Evolutionary conservation across 2,113 vertebrate species (phyloP).

Genomic region (Symphodus melops): DNA sequence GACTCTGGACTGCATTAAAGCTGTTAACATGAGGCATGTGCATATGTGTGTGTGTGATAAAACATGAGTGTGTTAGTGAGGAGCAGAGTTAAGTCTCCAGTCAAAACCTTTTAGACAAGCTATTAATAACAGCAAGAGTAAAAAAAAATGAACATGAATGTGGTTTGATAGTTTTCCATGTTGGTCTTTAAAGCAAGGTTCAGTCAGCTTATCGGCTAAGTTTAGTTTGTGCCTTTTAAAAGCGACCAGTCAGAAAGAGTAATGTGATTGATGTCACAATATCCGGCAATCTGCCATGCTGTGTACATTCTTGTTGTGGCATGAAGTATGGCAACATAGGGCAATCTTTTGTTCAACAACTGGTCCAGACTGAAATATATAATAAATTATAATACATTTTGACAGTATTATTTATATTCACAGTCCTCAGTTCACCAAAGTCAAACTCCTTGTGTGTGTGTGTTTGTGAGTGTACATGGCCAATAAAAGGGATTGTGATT

Average conservation of each 20-base stretch:
- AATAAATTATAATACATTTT: no score
- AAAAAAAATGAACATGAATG: background rate
- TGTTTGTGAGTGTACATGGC: no score
- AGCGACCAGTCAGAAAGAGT: background rate
- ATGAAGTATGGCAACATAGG: no score
- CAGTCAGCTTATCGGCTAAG: background rate
- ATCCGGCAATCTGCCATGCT: background rate
- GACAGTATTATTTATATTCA: no score
- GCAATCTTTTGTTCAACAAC: no score
- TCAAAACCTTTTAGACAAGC: slow-evolving; percentile 16
- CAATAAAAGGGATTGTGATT: no score
- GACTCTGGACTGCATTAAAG: slow-evolving; percentile 14
- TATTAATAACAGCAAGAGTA: slow-evolving; percentile 6
- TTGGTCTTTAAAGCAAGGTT: background rate
- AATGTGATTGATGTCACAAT: background rate
- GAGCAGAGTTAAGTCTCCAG: slow-evolving; percentile 5
- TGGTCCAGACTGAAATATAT: background rate
- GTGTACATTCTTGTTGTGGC: background rate
- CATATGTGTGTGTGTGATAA: background rate
- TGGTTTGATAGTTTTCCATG: background rate
- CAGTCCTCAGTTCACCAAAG: no score
- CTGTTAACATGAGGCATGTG: slow-evolving; percentile 1
- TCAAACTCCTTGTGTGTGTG: no score
- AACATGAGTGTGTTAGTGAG: background rate
- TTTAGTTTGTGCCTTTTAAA: background rate